phyloP scores from a whole-genome alignment of 2,797 vertebrate genomes.

The Anas bernieri region DNA sequence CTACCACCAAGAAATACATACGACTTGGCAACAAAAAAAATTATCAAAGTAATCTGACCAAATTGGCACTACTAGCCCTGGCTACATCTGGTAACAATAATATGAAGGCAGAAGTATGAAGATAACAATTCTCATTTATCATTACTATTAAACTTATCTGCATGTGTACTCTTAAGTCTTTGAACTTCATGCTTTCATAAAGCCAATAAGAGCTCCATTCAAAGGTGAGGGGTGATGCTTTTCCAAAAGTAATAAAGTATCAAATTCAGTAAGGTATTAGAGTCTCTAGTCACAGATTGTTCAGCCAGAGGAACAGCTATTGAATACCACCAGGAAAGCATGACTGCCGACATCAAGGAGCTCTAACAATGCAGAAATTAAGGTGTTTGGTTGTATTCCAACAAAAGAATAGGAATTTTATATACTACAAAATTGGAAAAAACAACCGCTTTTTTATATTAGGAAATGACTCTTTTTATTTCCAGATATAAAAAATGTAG shows the following conservation, averaged over 20 bases:
- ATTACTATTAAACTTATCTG: constrained; percentile 57
- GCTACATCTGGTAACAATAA: constrained; percentile 62
- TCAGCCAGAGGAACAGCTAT: background rate
- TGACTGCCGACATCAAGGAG: background rate
- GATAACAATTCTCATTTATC: constrained; percentile 66
- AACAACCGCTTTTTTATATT: background rate
- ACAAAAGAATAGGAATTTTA: background rate
- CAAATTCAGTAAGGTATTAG: background rate
- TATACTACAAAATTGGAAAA: background rate
- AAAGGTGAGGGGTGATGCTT: constrained; percentile 21
- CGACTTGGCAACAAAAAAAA: constrained; percentile 52
- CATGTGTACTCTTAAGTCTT: background rate
- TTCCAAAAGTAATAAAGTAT: constrained; percentile 17
- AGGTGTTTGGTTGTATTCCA: background rate
- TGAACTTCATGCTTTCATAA: constrained; percentile 36
- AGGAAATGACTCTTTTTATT: constrained; percentile 4
- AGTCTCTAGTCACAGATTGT: background rate
- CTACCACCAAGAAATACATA: constrained; percentile 57
- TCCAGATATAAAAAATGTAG: background rate
- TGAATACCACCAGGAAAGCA: background rate
- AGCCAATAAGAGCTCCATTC: constrained; percentile 2
- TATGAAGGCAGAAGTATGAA: constrained; percentile 22
- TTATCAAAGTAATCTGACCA: constrained; percentile 66
- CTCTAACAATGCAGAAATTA: background rate
- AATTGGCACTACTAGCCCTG: constrained; percentile 34